Evolutionary conservation across 2,888 invertebrate genomes (phyloP).

Genomic region (Terebella lapidaria): DNA sequence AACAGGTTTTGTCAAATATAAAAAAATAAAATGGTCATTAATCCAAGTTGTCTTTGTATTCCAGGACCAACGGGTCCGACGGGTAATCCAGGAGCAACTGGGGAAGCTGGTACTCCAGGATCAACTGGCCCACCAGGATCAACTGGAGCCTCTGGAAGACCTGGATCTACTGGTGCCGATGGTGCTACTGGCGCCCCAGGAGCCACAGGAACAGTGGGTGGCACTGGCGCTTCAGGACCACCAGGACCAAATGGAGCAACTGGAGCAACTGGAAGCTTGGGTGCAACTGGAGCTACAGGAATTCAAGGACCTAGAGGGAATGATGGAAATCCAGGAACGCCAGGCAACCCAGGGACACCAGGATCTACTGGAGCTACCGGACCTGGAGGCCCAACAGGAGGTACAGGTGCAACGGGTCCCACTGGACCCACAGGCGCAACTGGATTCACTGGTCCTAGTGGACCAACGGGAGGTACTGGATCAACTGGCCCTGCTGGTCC

Average conservation of each 20-base stretch:
- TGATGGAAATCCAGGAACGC: background rate
- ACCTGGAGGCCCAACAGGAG: background rate
- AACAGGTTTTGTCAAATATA: no score
- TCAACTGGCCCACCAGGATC: background rate
- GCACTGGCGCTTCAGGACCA: slow-evolving; percentile 12
- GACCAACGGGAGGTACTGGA: background rate
- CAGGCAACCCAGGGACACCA: background rate
- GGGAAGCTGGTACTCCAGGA: background rate
- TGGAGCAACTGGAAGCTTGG: background rate
- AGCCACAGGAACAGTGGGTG: slow-evolving; percentile 10
- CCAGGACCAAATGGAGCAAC: background rate
- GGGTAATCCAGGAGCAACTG: background rate
- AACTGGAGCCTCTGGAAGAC: background rate
- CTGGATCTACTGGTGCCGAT: slow-evolving; percentile 18
- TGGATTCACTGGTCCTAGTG: background rate
- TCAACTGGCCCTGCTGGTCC: background rate
- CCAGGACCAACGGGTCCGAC: background rate
- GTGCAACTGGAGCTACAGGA: background rate
- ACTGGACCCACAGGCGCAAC: slow-evolving; percentile 1
- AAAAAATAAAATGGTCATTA: no score
- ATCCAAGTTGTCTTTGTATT: no score
- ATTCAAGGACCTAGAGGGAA: background rate
- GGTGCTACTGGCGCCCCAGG: slow-evolving; percentile 22
- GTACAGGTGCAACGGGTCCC: background rate
- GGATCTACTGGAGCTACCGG: slow-evolving; percentile 1